A percentile compares a stretch with the other conserved stretches of the same genome.
Evolutionary conservation across 2,888 invertebrate species (phyloP).

Genomic region (Rhagophthalmus giganteus): DNA sequence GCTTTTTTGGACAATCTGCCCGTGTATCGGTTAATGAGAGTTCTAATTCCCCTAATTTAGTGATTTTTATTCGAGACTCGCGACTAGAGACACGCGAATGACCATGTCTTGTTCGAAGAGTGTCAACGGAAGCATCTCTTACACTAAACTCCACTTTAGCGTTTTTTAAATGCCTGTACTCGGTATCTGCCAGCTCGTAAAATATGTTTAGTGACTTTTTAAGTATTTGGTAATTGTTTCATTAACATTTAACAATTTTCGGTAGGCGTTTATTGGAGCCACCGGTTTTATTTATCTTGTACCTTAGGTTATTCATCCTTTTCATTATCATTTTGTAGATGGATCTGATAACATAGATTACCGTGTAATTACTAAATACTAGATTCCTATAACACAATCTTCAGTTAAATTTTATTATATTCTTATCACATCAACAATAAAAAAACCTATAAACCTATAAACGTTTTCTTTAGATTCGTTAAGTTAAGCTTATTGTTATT

Average conservation of each 20-base stretch:
- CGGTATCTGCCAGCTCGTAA: constrained; percentile 39
- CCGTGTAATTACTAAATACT: background rate
- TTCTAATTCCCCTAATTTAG: constrained; percentile 54
- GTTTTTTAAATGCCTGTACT: constrained; percentile 46
- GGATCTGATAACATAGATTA: background rate
- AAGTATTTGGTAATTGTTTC: constrained; percentile 50
- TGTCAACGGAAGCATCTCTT: constrained; percentile 38
- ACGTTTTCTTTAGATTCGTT: no score
- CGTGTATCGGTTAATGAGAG: constrained; percentile 55
- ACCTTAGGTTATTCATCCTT: constrained; percentile 21
- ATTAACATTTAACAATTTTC: constrained; percentile 52
- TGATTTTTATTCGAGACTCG: constrained; percentile 46
- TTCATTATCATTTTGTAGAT: background rate
- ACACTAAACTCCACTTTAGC: constrained; percentile 50
- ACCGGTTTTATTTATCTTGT: constrained; percentile 26
- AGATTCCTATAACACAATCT: background rate
- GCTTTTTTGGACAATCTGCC: constrained; percentile 41
- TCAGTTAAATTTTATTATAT: no score
- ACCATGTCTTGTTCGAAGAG: constrained; percentile 35
- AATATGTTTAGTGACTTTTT: constrained; percentile 43
- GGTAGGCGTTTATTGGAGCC: constrained; percentile 28
- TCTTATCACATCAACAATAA: no score
- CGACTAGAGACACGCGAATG: constrained; percentile 41
- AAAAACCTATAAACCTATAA: no score
- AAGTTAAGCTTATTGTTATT: no score